phyloP scores from a whole-genome alignment of 1,140 invertebrate genomes.

The Lasioglossum albipes region DNA sequence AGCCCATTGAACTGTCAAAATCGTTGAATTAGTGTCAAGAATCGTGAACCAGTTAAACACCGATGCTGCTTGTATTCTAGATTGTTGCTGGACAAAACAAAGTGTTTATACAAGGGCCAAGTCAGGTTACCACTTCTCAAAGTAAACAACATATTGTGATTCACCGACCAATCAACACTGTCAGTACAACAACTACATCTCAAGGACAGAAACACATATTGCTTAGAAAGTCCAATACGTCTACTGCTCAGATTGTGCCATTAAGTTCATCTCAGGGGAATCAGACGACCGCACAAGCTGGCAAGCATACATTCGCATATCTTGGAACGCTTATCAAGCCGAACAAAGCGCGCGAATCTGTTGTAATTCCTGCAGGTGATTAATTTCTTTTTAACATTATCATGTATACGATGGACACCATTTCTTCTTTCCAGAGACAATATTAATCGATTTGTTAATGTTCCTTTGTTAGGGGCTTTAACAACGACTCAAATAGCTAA shows the following conservation, averaged over 20 bases:
- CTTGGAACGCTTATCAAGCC: conserved; percentile 77
- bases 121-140: conserved; percentile 69
- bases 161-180: conserved; percentile 71
- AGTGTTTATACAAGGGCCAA: conserved; percentile 74
- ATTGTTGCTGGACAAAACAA: conserved; percentile 72
- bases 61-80: conserved; percentile 60
- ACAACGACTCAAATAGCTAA: conserved; percentile 75
- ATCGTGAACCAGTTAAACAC: not conserved
- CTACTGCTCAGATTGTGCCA: conserved; percentile 76
- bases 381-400: conserved; percentile 23
- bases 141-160: conserved; percentile 75
- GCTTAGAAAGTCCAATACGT: conserved; percentile 73
- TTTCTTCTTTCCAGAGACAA: not conserved
- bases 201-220: conserved; percentile 76
- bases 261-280: conserved; percentile 69
- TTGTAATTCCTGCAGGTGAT: conserved; percentile 75
- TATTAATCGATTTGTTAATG: conserved; percentile 5
- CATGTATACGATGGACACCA: not conserved
- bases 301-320: conserved; percentile 78
- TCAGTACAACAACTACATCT: conserved; percentile 59
- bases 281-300: conserved; percentile 67
- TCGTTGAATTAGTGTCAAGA: not conserved
- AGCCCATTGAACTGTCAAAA: not conserved
- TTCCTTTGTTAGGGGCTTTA: conserved; percentile 61
- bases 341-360: conserved; percentile 72